These are phyloP conservation scores for Bambusicola thoracicus DNA, from an alignment of 2,113 vertebrate species.

Conservation along the genomic window DNA sequence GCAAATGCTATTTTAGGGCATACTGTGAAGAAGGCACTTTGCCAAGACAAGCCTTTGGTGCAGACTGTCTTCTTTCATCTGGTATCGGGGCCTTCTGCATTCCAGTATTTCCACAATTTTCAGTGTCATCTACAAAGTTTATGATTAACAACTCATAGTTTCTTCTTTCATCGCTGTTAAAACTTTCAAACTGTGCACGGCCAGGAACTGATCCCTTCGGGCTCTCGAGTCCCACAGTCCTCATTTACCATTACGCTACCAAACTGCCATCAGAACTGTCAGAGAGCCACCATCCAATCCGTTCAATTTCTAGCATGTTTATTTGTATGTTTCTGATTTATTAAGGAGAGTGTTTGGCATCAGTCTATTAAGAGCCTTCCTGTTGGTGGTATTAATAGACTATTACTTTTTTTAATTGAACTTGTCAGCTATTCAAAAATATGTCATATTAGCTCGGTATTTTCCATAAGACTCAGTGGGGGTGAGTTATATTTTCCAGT, in stretches of 20 bases:
- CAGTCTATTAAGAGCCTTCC: slow-evolving; percentile 56
- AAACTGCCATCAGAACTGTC: neutral
- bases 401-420: slow-evolving; percentile 25
- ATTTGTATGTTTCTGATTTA: slow-evolving; percentile 42
- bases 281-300: neutral
- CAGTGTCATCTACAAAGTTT: neutral
- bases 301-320: slow-evolving; percentile 33
- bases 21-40: slow-evolving; percentile 56
- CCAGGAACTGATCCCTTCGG: neutral
- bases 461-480: slow-evolving; percentile 7
- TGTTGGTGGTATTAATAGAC: slow-evolving; percentile 51
- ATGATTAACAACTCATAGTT: slow-evolving; percentile 33
- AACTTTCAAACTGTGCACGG: neutral
- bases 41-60: slow-evolving; percentile 64
- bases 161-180: neutral
- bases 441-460: slow-evolving; percentile 13
- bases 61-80: slow-evolving; percentile 59
- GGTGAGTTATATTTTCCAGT: slow-evolving; percentile 1
- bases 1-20: slow-evolving; percentile 58
- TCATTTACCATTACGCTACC: neutral
- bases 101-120: slow-evolving; percentile 16
- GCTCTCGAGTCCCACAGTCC: neutral
- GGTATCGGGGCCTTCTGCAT: neutral
- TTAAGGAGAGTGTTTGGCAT: slow-evolving; percentile 42
- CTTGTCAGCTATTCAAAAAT: slow-evolving; percentile 33